Percentiles rank a stretch among this genome's conserved stretches.
Conservation (phyloP, 2,888 invertebrate genomes). For the Ophion ellenae region DNA sequence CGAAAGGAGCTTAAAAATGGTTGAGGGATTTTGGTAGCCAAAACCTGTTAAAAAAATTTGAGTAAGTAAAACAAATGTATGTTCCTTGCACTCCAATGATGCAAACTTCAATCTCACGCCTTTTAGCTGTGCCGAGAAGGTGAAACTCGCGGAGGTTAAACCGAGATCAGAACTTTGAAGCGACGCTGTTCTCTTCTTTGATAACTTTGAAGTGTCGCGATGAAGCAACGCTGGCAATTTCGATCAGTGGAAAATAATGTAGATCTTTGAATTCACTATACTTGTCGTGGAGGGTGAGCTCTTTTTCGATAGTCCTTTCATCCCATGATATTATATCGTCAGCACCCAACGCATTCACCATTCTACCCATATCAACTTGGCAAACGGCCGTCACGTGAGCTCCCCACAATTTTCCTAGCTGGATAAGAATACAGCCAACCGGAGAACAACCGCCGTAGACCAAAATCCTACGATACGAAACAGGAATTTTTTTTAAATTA, state of each 20-base stretch:
- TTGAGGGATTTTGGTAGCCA: no score
- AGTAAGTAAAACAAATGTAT: no score
- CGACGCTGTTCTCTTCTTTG: background rate
- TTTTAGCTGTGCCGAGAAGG: background rate
- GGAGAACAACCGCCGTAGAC: constrained; percentile 86
- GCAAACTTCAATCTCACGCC: no score
- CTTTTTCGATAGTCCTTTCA: constrained; percentile 77
- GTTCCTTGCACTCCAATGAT: no score
- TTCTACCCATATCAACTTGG: constrained; percentile 84
- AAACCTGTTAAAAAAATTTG: no score
- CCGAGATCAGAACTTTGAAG: no score
- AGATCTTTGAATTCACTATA: constrained; percentile 64
- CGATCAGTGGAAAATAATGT: background rate
- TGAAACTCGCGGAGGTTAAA: background rate
- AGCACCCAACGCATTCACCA: constrained; percentile 86
- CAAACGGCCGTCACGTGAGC: constrained; percentile 86
- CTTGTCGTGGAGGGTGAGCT: constrained; percentile 79
- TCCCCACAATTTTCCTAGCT: constrained; percentile 86
- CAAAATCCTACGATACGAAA: constrained; percentile 83
- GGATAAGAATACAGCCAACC: constrained; percentile 86
- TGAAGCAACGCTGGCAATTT: no score
- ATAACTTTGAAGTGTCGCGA: background rate
- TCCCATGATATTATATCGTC: constrained; percentile 84
- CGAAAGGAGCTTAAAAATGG: no score
- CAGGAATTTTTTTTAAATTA: background rate